Evolutionary conservation across 2,797 vertebrate genomes (phyloP).

Genomic region (Tokudaia tokunoshimensis): DNA sequence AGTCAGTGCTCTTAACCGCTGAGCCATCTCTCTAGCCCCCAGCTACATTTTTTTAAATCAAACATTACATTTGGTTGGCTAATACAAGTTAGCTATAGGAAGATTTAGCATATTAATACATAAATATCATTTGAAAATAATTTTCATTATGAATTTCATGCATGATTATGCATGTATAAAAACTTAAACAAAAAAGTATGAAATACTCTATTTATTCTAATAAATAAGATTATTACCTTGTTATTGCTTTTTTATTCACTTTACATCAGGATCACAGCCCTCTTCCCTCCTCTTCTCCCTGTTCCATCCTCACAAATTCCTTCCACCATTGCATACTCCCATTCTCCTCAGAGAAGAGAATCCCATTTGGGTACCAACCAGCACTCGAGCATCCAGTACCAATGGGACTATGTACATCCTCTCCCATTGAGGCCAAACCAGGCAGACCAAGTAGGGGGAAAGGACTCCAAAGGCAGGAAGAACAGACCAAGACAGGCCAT

Average conservation of each 20-base stretch:
- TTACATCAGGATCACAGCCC: too few relatives aligned
- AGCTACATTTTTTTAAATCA: too few relatives aligned
- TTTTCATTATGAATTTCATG: slow-evolving; percentile 22
- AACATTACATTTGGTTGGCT: neutral
- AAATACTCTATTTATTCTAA: neutral
- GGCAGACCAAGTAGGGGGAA: neutral
- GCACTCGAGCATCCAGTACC: too few relatives aligned
- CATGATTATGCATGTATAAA: neutral
- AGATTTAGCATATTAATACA: neutral
- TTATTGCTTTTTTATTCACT: neutral
- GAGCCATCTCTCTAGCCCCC: too few relatives aligned
- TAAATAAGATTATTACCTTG: neutral
- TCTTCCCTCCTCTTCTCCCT: too few relatives aligned
- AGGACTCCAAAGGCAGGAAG: neutral
- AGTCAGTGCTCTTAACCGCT: too few relatives aligned
- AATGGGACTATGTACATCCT: neutral
- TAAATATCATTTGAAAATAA: neutral
- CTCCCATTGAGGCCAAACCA: neutral
- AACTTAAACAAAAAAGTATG: neutral
- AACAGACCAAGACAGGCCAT: neutral
- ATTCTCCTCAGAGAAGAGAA: neutral
- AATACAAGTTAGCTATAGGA: too few relatives aligned
- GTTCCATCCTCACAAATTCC: too few relatives aligned
- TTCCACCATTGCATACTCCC: neutral
- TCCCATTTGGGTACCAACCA: neutral